Evolutionary conservation across 2,797 vertebrate species (phyloP), one percentile per base, ranked within the genome.

Genomic region (Uromys caudimaculatus): DNA sequence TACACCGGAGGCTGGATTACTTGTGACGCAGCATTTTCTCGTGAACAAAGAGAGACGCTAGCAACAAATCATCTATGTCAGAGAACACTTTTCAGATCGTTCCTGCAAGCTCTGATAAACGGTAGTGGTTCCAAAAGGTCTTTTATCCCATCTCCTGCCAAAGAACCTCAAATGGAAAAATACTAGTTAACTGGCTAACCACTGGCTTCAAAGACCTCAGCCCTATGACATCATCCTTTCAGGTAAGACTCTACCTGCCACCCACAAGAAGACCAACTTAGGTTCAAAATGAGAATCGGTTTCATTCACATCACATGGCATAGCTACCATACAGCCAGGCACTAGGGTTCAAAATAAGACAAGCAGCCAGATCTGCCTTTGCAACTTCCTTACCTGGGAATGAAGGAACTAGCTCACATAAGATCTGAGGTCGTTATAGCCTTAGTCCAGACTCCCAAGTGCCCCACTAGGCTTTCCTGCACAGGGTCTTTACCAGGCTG

Each of bases 241-340:
- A 52, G 27, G 38, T 24, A 79, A 86, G 75, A 35, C 21, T 35
- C 50, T n/a, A 75, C 50, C 44, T 73, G 67, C 23, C 41, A 27
- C n/a, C 17, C 77, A 67, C 3, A 17, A 4, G 8, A 81, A 84
- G 62, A 90, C 11, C 4, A 58, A 23, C 11, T 84, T 71, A 16
- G 1, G n/a, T 29, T 75, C 56, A 88, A 89, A 71, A 86, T 0
- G 12, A 62, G 38, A 32, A 24, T 1, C 27, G 4, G 84, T 73
- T 62, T 84, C 29, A n/a, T 29, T 58, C 67, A 16, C 2, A 76
- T 35, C 32, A 16, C 35, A 96, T 11, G 9, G 35, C 78, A 21
- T 1, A 58, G 8, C 12, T 21, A 54, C 67, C 17, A 3, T 0
- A 8, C 19, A 62, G 44, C 21, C 60, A 54, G 6, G 7, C 1